A percentile compares a stretch with the other conserved stretches of the same genome.
phyloP scores from a whole-genome alignment of 2,888 invertebrate species.

The Teleogryllus oceanicus region DNA sequence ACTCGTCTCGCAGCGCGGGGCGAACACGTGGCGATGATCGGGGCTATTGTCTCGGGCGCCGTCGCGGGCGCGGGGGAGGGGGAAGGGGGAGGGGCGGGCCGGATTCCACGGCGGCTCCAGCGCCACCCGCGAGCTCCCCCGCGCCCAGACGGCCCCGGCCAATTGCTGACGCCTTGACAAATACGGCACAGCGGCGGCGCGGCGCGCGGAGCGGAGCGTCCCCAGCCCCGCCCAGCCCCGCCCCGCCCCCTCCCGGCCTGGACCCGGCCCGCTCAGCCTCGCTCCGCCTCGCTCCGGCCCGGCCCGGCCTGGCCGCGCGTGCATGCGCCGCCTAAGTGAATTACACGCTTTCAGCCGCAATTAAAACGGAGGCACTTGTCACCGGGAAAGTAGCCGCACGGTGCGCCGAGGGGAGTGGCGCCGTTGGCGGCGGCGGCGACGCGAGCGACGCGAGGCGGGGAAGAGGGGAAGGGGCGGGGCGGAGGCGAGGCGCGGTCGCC shows the following conservation, averaged over 20 bases:
- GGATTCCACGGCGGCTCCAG: background rate
- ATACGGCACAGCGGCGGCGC: background rate
- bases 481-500: background rate
- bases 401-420: background rate
- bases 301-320: background rate
- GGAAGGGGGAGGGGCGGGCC: too few relatives aligned
- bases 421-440: background rate
- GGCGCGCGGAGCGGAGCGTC: background rate
- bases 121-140: too few relatives aligned
- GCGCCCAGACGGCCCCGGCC: background rate
- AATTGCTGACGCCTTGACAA: background rate
- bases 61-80: too few relatives aligned
- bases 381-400: slow-evolving; percentile 20
- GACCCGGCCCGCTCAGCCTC: too few relatives aligned
- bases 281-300: too few relatives aligned
- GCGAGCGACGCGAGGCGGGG: background rate
- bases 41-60: background rate
- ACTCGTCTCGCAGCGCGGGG: background rate
- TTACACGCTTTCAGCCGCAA: slow-evolving; percentile 25
- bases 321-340: slow-evolving; percentile 18
- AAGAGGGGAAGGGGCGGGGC: background rate
- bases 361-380: slow-evolving; percentile 22
- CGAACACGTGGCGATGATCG: background rate
- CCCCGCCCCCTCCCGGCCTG: too few relatives aligned
- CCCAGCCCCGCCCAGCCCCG: too few relatives aligned